Evolutionary conservation across 35 echinoderm and acorn worm species (phyloP).

Genomic region (Ophiothrix spiculata): DNA sequence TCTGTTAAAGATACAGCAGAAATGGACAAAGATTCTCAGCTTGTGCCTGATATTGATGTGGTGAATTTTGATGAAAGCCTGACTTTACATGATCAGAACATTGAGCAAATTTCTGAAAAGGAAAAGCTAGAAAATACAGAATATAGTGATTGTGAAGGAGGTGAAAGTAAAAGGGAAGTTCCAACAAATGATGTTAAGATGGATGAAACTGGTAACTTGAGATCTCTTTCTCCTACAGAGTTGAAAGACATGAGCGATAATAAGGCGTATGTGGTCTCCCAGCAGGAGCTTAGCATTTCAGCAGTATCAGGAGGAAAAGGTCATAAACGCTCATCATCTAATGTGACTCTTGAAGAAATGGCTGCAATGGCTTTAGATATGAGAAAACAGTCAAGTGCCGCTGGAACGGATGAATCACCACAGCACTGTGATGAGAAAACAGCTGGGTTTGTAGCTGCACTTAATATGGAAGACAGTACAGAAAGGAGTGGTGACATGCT

Average conservation of each 20-base stretch:
- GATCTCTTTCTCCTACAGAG: neutral
- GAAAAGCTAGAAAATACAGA: no score
- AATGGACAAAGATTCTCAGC: neutral
- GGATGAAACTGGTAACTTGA: neutral
- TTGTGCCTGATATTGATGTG: neutral
- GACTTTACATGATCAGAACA: no score
- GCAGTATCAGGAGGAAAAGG: neutral
- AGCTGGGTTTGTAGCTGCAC: neutral
- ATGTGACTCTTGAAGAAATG: neutral
- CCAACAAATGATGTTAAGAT: neutral
- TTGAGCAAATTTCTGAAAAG: no score
- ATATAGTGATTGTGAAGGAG: no score
- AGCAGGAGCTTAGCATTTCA: neutral
- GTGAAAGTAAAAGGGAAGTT: no score
- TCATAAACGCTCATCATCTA: neutral
- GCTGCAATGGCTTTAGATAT: neutral
- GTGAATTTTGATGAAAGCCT: no score
- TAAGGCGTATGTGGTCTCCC: neutral
- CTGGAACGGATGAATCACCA: neutral
- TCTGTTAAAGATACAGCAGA: neutral
- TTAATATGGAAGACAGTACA: no score
- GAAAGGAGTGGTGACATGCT: no score
- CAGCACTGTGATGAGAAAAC: neutral
- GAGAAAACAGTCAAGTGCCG: neutral
- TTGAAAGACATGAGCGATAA: constrained; percentile 1